Percentiles rank a stretch among this genome's conserved stretches.
Evolutionary conservation across 2,797 vertebrate genomes (phyloP).

Genomic region (Paramormyrops hopkinsi): DNA sequence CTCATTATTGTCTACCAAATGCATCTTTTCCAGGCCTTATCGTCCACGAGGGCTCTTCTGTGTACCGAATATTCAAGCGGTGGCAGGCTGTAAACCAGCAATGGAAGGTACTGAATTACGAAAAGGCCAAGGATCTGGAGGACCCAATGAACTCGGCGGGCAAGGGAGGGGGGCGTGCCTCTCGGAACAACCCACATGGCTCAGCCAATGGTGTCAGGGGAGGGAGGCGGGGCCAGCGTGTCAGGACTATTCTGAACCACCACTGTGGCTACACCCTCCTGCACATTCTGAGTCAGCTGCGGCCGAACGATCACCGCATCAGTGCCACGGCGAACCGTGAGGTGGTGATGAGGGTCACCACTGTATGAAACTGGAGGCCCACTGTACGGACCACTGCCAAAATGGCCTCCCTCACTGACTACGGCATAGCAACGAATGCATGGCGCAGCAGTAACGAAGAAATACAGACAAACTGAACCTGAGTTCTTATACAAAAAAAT

Average conservation of each 20-base stretch:
- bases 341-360: slow-evolving; percentile 92
- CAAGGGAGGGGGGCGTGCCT: slow-evolving; percentile 70
- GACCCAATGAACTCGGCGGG: slow-evolving; percentile 72
- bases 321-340: slow-evolving; percentile 74
- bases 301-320: slow-evolving; percentile 77
- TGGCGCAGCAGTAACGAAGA: slow-evolving; percentile 41
- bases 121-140: slow-evolving; percentile 85
- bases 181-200: slow-evolving; percentile 68
- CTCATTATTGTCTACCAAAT: not conserved
- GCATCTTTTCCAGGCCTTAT: slow-evolving; percentile 69
- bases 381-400: not conserved
- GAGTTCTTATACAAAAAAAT: slow-evolving; percentile 47
- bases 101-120: slow-evolving; percentile 92
- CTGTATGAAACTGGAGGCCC: slow-evolving; percentile 64
- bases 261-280: slow-evolving; percentile 91
- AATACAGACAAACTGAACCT: not conserved
- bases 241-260: slow-evolving; percentile 91
- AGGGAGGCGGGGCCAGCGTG: slow-evolving; percentile 68
- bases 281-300: slow-evolving; percentile 84
- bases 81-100: slow-evolving; percentile 94
- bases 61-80: slow-evolving; percentile 88
- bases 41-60: slow-evolving; percentile 85
- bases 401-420: slow-evolving; percentile 19
- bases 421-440: slow-evolving; percentile 34
- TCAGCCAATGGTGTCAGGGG: slow-evolving; percentile 61